Base-by-base conservation (phyloP, 2,797 vertebrate genomes). In the Helicolenus hilgendorfi region DNA sequence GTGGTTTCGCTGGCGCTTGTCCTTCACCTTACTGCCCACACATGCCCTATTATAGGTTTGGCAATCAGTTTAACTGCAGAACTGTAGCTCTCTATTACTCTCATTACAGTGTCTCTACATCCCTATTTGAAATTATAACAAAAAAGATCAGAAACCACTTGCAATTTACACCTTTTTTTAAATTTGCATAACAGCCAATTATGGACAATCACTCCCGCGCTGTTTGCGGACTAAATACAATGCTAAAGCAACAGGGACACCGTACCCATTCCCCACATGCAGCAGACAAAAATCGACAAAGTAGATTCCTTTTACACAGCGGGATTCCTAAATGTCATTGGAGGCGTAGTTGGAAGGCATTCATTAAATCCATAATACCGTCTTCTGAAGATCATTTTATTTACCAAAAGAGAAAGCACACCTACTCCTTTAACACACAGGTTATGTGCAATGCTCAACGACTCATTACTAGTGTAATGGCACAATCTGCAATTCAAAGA, bases 101-200 rank as follows among this genome's bases (percentile, higher is more conserved):
- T 86, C 55, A 64, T 77, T 26, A 64, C 35, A 65, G 10, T 53
- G 58, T 85, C 49, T 85, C 67, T 72, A 49, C 49, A 69, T 81
- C 36, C 31, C 20, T 49, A 58, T 89, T 84, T 68, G 11, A 89
- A 81, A 87, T 72, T 6, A 36, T 71, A 74, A 29, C 0, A 69
- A 41, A 84, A 71, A 81, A 72, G 1, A 14, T 11, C 24, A 71
- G 38, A 11, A 83, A 70, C 5, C 76, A 70, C 60, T 72, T 59
- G 4, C 56, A 84, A 65, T 78, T 70, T 85, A 24, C 33, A 82
- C 15, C 3, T 80, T 79, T 63, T 45, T 85, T 72, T 26, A 60
- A 60, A 87, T 78, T 87, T 82, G 69, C 83, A 81, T 55, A 90
- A 72, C 49, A 69, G 22, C 31, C 70, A 88, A 80, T 87, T 90